Evolutionary conservation across 2,888 invertebrate genomes (phyloP).

Genomic region (Papilio demoleus): DNA sequence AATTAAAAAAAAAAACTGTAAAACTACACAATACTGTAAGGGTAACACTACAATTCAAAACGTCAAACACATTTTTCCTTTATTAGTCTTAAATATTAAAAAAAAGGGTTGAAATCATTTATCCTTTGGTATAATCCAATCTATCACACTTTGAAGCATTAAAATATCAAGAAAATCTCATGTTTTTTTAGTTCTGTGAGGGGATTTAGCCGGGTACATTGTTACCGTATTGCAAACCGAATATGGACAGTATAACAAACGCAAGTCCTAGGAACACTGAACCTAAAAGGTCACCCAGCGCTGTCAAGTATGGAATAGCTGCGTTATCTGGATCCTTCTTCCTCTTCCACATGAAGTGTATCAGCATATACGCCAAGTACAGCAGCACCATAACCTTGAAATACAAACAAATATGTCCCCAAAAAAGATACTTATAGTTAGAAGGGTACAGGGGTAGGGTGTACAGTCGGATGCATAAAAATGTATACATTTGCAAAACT

Average conservation of each 20-base stretch:
- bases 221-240: conserved; percentile 78
- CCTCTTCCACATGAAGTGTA: conserved; percentile 94
- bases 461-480: no score
- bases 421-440: neutral
- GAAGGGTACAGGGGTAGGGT: no score
- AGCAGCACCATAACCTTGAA: conserved; percentile 91
- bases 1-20: conserved; percentile 29
- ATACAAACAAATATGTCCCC: neutral
- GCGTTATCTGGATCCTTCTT: conserved; percentile 97
- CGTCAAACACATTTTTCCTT: conserved; percentile 31
- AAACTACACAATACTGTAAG: conserved; percentile 36
- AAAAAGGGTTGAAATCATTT: conserved; percentile 36
- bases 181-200: neutral
- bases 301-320: conserved; percentile 96
- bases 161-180: conserved; percentile 7
- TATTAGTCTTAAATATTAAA: conserved; percentile 39
- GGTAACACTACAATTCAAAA: conserved; percentile 36
- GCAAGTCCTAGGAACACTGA: conserved; percentile 90
- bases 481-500: no score
- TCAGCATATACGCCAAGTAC: conserved; percentile 92
- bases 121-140: conserved; percentile 38
- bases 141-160: conserved; percentile 18
- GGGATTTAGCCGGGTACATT: conserved; percentile 54
- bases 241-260: conserved; percentile 85
- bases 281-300: conserved; percentile 96